These are phyloP conservation scores for Scaptomyza hsui DNA, from an alignment of 1,140 invertebrate species.

Conservation along the genomic window DNA sequence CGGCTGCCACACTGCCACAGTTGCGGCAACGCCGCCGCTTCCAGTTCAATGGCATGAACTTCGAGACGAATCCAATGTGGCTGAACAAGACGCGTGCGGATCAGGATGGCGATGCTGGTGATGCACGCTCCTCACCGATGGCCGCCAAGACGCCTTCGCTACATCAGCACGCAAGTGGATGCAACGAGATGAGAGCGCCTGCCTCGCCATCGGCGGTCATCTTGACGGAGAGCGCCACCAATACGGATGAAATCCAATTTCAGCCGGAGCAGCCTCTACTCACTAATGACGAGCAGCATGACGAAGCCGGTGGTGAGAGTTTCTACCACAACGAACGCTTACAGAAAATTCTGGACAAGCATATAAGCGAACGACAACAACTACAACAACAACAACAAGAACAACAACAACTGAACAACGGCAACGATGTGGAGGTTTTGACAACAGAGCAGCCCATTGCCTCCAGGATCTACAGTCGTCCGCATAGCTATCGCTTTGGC, in stretches of 20 bases:
- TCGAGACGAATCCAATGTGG: constrained; percentile 34
- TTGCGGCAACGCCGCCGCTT: constrained; percentile 48
- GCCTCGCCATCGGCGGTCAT: background rate
- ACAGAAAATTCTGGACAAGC: background rate
- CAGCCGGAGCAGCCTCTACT: background rate
- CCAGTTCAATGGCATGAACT: constrained; percentile 51
- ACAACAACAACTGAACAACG: background rate
- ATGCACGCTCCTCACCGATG: background rate
- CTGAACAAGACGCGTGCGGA: background rate
- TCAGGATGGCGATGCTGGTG: constrained; percentile 18
- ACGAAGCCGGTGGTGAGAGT: constrained; percentile 9
- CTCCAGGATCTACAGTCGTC: background rate
- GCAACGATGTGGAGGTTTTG: background rate
- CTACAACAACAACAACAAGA: background rate
- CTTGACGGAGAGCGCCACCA: background rate
- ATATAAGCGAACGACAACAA: background rate
- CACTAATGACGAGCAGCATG: background rate
- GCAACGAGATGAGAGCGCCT: background rate
- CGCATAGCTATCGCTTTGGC: background rate
- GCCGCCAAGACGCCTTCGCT: no score
- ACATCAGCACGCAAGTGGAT: no score
- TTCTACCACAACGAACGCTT: background rate
- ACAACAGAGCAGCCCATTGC: background rate
- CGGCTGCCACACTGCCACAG: constrained; percentile 38
- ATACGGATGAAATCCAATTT: background rate